phyloP scores from a whole-genome alignment of 1,140 invertebrate species.

The Thaumatotibia leucotreta region DNA sequence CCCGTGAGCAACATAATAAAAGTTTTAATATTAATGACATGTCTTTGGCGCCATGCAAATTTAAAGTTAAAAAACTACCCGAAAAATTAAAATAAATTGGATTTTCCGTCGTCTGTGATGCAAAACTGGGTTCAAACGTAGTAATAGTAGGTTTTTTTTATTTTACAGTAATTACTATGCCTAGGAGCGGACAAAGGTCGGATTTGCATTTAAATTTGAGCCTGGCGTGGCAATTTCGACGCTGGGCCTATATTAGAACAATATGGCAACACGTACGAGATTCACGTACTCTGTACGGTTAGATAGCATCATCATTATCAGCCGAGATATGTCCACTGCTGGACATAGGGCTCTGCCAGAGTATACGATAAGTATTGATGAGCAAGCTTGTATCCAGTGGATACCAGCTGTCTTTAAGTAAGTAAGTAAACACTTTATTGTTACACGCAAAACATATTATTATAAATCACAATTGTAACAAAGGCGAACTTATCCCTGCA shows the following conservation, averaged over 20 bases:
- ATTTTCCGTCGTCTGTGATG: constrained; percentile 51
- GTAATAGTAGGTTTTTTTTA: constrained; percentile 18
- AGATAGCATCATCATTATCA: no score
- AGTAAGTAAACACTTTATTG: no score
- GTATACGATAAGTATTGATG: no score
- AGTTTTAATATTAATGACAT: constrained; percentile 3
- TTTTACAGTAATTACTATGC: constrained; percentile 48
- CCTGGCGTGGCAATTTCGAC: background rate
- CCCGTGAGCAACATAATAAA: background rate
- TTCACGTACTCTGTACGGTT: no score
- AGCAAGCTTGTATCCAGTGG: no score
- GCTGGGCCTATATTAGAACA: background rate
- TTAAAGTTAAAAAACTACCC: background rate
- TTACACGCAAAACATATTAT: no score
- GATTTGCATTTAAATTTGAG: constrained; percentile 63
- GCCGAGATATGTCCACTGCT: no score
- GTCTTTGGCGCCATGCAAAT: background rate
- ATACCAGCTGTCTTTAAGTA: no score
- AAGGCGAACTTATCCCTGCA: no score
- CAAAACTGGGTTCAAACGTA: constrained; percentile 41
- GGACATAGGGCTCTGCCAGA: no score
- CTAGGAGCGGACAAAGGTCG: constrained; percentile 35
- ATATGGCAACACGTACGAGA: background rate
- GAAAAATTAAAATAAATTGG: constrained; percentile 28
- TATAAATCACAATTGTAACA: no score